Base-by-base conservation (phyloP, 2,888 invertebrate species). In the Athrips mouffetella region DNA sequence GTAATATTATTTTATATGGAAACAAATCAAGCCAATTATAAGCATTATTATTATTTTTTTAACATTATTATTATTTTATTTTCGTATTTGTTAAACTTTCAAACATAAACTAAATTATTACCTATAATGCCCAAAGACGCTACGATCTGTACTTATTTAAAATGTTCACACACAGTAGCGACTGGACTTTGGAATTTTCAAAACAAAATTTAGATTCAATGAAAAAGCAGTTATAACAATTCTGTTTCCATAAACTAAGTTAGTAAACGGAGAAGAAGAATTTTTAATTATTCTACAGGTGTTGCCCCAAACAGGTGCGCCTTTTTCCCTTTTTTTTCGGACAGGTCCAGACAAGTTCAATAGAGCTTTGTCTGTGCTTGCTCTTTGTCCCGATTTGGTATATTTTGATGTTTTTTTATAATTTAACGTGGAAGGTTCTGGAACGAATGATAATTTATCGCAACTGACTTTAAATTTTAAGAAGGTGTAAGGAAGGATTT, bases 321-420 rank as follows among this genome's bases (percentile, higher is more conserved):
- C 57, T 56, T 64, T 63, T 56, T 57, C 53, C 51, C 54, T 52
- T 62, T 62, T 66, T 58, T 59, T 61, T 45, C 48, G 47, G 69
- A 77, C 84, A 79, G 61, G 83, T 83, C 73, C 73, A 72, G 74
- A 84, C 85, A 81, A 74, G 84, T 78, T 77, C 78, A 78, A 76
- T 79, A 77, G 70, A 62, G 71, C 66, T 75, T 76, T 80, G 75
- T 79, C 70, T 71, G 69, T 61, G 70, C 60, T 74, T 68, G 68
- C 70, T 70, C 60, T 73, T 73, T 74, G 67, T 61, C 65, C 70
- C 68, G 68, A 75, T 73, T 80, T 71, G 67, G 70, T 68, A 60
- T 67, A 67, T 74, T 72, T 69, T 63, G 60, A 59, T 60, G 52
- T 55, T 68, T 68, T 70, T 71, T 72, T 69, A 55, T 50, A 47